Conservation (phyloP, 2,888 invertebrate genomes). For the Lasioglossum leucozonium region DNA sequence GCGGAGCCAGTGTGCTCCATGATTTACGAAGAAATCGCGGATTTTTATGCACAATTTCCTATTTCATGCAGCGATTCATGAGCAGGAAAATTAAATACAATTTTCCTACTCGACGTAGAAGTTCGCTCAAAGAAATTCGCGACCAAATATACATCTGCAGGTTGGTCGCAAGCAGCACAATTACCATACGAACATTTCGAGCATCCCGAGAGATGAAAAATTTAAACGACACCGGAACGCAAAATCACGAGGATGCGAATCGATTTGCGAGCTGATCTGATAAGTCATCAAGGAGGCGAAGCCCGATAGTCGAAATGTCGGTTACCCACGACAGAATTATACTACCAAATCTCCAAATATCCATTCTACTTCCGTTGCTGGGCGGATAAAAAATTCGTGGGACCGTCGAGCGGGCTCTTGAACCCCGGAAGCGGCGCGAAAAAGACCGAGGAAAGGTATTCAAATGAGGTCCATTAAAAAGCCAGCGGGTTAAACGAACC, state of each 20-base stretch:
- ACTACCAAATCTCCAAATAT: constrained; percentile 15
- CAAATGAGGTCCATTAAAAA: constrained; percentile 24
- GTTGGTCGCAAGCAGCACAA: too few species aligned
- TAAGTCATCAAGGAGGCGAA: not conserved
- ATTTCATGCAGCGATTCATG: too few species aligned
- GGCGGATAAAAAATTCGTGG: constrained; percentile 3
- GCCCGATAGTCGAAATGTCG: not conserved
- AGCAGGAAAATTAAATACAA: too few species aligned
- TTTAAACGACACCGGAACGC: not conserved
- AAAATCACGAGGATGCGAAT: not conserved
- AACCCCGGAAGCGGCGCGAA: not conserved
- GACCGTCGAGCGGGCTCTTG: not conserved
- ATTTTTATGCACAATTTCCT: too few species aligned
- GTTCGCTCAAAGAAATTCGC: too few species aligned
- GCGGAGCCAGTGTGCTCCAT: too few species aligned
- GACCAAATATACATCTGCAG: too few species aligned
- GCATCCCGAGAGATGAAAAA: not conserved
- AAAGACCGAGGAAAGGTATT: constrained; percentile 25
- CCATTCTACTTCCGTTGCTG: not conserved
- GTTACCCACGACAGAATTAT: not conserved
- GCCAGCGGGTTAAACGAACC: constrained; percentile 26
- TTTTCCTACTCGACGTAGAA: too few species aligned
- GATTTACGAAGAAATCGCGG: too few species aligned
- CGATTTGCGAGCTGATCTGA: not conserved
- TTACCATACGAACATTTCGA: not conserved